Base-by-base conservation (phyloP, 2,797 vertebrate species). In the Iguana delicatissima region DNA sequence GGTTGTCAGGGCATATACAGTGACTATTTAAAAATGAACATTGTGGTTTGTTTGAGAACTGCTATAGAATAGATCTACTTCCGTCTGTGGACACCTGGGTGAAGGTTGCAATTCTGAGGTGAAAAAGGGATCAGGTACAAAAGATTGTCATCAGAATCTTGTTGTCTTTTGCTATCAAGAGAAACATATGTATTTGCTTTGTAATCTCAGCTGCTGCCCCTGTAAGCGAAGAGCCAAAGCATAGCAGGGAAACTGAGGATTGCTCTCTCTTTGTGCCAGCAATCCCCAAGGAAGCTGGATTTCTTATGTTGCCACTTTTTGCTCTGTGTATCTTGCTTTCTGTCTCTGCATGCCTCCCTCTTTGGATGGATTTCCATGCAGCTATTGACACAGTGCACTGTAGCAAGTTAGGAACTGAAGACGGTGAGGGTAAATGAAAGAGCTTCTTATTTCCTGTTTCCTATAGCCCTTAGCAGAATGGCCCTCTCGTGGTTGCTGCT, bases 361-460 rank as follows among this genome's bases (percentile, higher is more conserved):
- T 57, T 5, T 67, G 42, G n/a, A 20, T 80, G 59, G n/a, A 38
- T 89, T 55, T 69, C 81, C 59, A 84, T 83, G 77, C 85, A 87
- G 74, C 50, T 82, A 38, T 87, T n/a, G 85, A 72, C 74, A 76
- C 80, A n/a, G 59, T 77, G 29, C 20, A 18, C 29, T 84, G 52
- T 84, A 79, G 80, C 90, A 88, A 88, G 90, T 10, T 52, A 89
- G n/a, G 83, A 85, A 85, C 38, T 79, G 73, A 86, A 38, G 62
- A 55, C 16, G 67, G n/a, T 20, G 42, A 32, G 6, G 42, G 80
- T 77, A 62, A 80, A 84, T 79, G 86, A 91, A 91, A 88, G 86
- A 84, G 35, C 32, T 50, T 79, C 73, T 88, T 87, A 87, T 91
- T 91, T 88, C 90, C 73, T 88, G 80, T 90, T 90, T 90, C 69